phyloP scores from a whole-genome alignment of 2,888 invertebrate species.

The Lysandra coridon region DNA sequence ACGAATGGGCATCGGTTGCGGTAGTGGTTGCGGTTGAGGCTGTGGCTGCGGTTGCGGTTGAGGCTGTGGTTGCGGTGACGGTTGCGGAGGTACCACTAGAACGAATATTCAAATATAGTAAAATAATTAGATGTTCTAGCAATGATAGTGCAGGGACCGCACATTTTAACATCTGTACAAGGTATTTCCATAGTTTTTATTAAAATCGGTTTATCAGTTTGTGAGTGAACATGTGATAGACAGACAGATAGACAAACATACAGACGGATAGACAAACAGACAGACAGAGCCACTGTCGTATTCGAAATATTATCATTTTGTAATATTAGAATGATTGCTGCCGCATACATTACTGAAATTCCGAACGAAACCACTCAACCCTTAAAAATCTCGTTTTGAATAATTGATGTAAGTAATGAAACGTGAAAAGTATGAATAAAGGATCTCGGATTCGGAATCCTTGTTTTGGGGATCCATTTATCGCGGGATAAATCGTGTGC shows the following conservation, averaged over 20 bases:
- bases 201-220: neutral
- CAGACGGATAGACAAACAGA: neutral
- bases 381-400: slow-evolving; percentile 1
- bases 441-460: neutral
- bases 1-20: neutral
- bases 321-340: neutral
- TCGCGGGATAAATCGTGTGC: slow-evolving; percentile 14
- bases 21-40: neutral
- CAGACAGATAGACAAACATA: neutral
- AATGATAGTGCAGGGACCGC: neutral
- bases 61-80: slow-evolving; percentile 37
- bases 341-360: neutral
- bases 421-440: slow-evolving; percentile 21
- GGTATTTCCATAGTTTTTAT: neutral
- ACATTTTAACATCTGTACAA: neutral
- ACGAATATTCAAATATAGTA: neutral
- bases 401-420: slow-evolving; percentile 17
- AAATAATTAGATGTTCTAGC: too few relatives aligned
- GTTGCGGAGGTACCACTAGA: slow-evolving; percentile 28
- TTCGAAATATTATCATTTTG: neutral
- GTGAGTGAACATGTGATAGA: neutral
- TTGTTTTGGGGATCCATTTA: slow-evolving; percentile 16
- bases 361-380: neutral
- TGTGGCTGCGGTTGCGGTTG: slow-evolving; percentile 23
- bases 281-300: neutral